These are phyloP conservation scores for Dryobotodes eremita DNA, from an alignment of 2,888 invertebrate species.

Conservation along the genomic window DNA sequence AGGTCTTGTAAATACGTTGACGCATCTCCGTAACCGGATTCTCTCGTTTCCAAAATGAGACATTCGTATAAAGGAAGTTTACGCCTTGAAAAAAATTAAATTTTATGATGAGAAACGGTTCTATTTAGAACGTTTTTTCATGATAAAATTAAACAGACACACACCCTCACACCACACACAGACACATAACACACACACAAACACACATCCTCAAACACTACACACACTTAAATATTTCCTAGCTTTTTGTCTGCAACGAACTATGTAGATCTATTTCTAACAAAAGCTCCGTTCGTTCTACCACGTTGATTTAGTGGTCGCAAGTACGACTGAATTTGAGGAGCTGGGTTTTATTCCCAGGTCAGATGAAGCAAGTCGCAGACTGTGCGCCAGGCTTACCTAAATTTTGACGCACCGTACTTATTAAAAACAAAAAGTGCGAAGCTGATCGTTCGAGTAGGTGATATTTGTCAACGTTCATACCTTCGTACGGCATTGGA, in stretches of 20 bases:
- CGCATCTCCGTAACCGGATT: conserved; percentile 87
- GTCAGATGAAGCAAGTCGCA: neutral
- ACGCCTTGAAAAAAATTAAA: conserved; percentile 78
- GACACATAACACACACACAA: too few relatives aligned
- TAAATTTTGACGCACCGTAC: too few relatives aligned
- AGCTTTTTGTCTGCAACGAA: neutral
- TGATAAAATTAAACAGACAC: too few relatives aligned
- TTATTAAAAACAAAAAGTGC: neutral
- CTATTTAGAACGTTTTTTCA: too few relatives aligned
- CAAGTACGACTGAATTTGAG: neutral
- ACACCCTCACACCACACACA: too few relatives aligned
- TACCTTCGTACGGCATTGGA: conserved; percentile 86
- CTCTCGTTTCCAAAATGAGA: conserved; percentile 89
- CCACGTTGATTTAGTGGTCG: neutral
- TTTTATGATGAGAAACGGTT: neutral
- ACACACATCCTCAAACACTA: too few relatives aligned
- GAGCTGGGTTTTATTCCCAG: neutral
- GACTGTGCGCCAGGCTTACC: neutral
- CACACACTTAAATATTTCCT: neutral
- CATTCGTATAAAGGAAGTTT: conserved; percentile 89
- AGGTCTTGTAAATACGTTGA: conserved; percentile 89
- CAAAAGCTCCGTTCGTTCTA: neutral
- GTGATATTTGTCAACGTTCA: neutral
- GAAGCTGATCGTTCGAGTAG: neutral
- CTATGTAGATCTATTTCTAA: neutral